These are phyloP conservation scores for Paratilapia polleni DNA, from an alignment of 2,113 vertebrate species.

Conservation along the genomic window DNA sequence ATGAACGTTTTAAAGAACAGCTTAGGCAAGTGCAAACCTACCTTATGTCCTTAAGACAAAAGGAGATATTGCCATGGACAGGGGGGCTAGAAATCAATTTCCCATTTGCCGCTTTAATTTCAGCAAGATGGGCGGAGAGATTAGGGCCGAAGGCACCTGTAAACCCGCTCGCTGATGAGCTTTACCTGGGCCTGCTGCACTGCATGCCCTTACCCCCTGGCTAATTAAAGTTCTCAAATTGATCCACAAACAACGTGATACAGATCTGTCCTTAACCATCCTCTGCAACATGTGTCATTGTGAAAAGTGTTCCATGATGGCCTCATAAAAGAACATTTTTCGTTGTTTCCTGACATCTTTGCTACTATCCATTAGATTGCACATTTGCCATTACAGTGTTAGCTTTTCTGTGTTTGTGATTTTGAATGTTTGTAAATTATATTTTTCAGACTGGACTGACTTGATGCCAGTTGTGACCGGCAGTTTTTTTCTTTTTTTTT, in stretches of 20 bases:
- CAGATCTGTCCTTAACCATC: slow-evolving; percentile 84
- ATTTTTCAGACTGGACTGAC: neutral
- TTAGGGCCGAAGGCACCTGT: slow-evolving; percentile 83
- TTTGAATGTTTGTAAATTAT: neutral
- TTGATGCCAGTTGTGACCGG: neutral
- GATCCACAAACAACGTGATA: slow-evolving; percentile 83
- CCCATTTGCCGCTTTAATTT: slow-evolving; percentile 88
- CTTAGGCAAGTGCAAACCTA: slow-evolving; percentile 81
- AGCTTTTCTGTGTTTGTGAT: neutral
- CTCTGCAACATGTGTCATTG: slow-evolving; percentile 70
- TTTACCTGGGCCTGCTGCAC: slow-evolving; percentile 76
- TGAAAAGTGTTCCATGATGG: slow-evolving; percentile 76
- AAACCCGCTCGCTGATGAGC: slow-evolving; percentile 79
- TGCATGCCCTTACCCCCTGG: slow-evolving; percentile 70
- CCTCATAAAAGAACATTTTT: slow-evolving; percentile 74
- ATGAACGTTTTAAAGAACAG: slow-evolving; percentile 85
- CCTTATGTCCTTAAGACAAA: slow-evolving; percentile 87
- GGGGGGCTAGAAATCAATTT: slow-evolving; percentile 85
- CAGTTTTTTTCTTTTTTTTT: neutral
- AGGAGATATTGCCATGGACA: slow-evolving; percentile 85
- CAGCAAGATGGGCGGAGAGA: slow-evolving; percentile 81
- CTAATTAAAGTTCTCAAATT: slow-evolving; percentile 86
- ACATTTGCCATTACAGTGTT: slow-evolving; percentile 8
- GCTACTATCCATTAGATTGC: slow-evolving; percentile 47
- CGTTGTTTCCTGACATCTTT: slow-evolving; percentile 51